These are phyloP conservation scores for Dasysyrphus albostriatus DNA, from an alignment of 2,888 invertebrate species.

Conservation along the genomic window DNA sequence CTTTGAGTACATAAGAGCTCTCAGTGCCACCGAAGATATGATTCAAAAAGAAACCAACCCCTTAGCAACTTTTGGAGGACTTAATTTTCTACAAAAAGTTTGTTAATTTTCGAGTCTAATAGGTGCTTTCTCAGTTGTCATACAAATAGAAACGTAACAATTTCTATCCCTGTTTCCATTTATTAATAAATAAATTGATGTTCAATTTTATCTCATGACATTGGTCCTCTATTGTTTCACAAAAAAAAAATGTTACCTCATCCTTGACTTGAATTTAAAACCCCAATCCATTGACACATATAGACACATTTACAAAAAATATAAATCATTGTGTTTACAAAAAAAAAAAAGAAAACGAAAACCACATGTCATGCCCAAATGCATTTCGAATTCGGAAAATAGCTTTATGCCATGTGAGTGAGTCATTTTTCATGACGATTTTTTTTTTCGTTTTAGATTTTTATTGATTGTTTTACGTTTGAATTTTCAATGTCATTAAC, in stretches of 20 bases:
- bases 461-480: conserved; percentile 32
- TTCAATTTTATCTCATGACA: background rate
- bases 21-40: too few species aligned
- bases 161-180: too few species aligned
- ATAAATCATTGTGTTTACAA: background rate
- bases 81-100: too few species aligned
- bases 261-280: conserved; percentile 19
- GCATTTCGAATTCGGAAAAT: conserved; percentile 9
- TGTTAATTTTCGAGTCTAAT: too few species aligned
- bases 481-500: conserved; percentile 33
- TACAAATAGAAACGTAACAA: too few species aligned
- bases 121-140: too few species aligned
- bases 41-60: too few species aligned
- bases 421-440: conserved; percentile 16
- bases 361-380: conserved; percentile 24
- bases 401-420: background rate
- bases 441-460: background rate
- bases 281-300: background rate
- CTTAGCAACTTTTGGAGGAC: too few species aligned
- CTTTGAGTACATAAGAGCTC: too few species aligned
- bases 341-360: background rate
- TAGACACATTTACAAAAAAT: too few species aligned
- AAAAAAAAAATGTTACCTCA: background rate
- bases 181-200: background rate
- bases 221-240: background rate